These are phyloP conservation scores for Trichomalopsis sarcophagae DNA, from an alignment of 1,140 invertebrate species.

Conservation along the genomic window DNA sequence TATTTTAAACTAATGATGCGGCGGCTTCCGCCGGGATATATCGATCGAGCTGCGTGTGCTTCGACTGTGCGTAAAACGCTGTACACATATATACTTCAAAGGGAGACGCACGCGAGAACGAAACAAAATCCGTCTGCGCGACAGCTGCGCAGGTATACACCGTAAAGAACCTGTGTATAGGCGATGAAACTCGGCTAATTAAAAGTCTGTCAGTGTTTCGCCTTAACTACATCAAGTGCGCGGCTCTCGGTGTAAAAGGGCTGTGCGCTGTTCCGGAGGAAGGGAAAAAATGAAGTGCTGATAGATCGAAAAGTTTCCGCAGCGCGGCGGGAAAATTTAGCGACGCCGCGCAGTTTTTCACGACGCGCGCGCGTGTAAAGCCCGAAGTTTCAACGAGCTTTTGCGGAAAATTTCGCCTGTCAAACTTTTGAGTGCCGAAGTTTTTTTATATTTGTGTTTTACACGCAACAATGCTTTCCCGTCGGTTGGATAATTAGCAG, in stretches of 20 bases:
- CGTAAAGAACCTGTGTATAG: background rate
- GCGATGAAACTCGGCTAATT: conserved; percentile 44
- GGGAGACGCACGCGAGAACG: background rate
- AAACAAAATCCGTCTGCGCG: conserved; percentile 9
- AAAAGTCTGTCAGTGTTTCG: conserved; percentile 47
- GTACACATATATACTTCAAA: conserved; percentile 36
- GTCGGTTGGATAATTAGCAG: background rate
- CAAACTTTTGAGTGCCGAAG: conserved; percentile 16
- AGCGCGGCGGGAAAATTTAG: background rate
- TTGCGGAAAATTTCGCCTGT: conserved; percentile 25
- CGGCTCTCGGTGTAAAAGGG: background rate
- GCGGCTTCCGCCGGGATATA: background rate
- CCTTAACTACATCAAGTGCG: conserved; percentile 37
- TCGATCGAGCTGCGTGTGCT: background rate
- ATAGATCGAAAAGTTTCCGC: conserved; percentile 47
- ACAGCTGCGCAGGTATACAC: background rate
- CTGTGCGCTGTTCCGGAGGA: background rate
- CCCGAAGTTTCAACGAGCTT: conserved; percentile 7
- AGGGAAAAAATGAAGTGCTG: conserved; percentile 40
- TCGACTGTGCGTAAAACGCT: background rate
- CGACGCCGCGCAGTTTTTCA: conserved; percentile 15
- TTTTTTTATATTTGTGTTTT: no score
- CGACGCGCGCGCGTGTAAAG: background rate
- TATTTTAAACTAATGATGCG: background rate
- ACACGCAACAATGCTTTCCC: no score